These are phyloP conservation scores for Aplysina aerophoba DNA, from an alignment of 37 sponge, comb jelly and placozoan genomes.

Conservation along the genomic window DNA sequence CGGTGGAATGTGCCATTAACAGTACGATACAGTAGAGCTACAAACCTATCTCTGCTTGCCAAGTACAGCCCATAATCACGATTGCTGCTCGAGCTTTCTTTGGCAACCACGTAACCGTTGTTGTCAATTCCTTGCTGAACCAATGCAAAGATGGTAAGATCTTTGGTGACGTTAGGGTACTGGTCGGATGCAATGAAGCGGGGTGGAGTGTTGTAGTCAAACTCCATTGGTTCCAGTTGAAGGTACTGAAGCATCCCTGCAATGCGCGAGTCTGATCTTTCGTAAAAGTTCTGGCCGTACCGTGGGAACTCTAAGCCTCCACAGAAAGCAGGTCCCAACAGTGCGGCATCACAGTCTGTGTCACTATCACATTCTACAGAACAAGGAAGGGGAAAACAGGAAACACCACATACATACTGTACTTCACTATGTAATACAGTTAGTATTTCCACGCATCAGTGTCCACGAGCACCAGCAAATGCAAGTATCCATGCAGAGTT, in stretches of 20 bases:
- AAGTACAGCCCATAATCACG: constrained; percentile 84
- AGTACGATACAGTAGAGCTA: constrained; percentile 71
- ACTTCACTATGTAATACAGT: too few relatives aligned
- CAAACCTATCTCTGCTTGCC: constrained; percentile 44
- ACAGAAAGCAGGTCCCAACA: background rate
- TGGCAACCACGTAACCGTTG: constrained; percentile 81
- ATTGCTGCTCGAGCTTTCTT: constrained; percentile 59
- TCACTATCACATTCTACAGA: background rate
- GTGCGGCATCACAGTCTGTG: background rate
- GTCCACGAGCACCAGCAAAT: too few relatives aligned
- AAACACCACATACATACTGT: too few relatives aligned
- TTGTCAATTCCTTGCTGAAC: constrained; percentile 66
- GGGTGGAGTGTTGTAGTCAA: constrained; percentile 17
- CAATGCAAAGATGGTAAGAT: constrained; percentile 77
- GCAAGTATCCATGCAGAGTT: too few relatives aligned
- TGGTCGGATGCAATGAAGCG: constrained; percentile 23
- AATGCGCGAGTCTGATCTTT: background rate
- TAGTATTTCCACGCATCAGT: too few relatives aligned
- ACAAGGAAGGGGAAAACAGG: too few relatives aligned
- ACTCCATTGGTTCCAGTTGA: constrained; percentile 28
- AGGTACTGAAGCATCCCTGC: constrained; percentile 39
- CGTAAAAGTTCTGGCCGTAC: constrained; percentile 17
- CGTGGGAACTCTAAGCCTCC: constrained; percentile 6
- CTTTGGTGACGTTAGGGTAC: constrained; percentile 46
- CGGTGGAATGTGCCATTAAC: constrained; percentile 38